Evolutionary conservation across 1,140 invertebrate genomes (phyloP).

Genomic region (Zophobas morio): DNA sequence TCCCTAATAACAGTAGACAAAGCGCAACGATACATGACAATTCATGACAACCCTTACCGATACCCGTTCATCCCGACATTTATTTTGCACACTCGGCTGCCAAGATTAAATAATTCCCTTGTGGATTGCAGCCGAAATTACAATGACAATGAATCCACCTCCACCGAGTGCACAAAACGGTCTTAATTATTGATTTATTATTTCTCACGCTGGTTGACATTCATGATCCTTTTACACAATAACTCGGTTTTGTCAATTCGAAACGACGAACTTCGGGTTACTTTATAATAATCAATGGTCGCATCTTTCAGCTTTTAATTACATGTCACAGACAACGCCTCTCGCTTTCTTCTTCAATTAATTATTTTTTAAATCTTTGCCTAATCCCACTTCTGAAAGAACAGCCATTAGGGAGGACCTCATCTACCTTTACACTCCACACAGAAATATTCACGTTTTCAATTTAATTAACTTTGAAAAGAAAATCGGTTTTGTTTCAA

Average conservation of each 20-base stretch:
- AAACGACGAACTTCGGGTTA: slow-evolving; percentile 19
- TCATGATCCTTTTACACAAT: slow-evolving; percentile 28
- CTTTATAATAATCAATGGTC: slow-evolving; percentile 21
- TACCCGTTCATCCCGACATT: slow-evolving; percentile 5
- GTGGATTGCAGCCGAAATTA: slow-evolving; percentile 21
- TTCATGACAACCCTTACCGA: slow-evolving; percentile 9
- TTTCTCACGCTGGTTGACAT: slow-evolving; percentile 17
- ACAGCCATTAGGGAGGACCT: background rate
- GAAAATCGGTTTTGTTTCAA: too few species aligned
- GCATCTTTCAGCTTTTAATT: slow-evolving; percentile 27
- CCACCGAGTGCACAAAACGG: slow-evolving; percentile 18
- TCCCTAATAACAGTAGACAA: slow-evolving; percentile 23
- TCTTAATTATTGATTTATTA: slow-evolving; percentile 38
- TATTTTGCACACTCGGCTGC: slow-evolving; percentile 18
- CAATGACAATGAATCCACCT: slow-evolving; percentile 21
- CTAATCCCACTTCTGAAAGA: slow-evolving; percentile 3
- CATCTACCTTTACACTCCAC: too few species aligned
- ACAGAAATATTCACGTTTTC: too few species aligned
- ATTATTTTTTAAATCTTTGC: slow-evolving; percentile 22
- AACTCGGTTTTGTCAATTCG: slow-evolving; percentile 21
- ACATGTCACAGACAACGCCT: slow-evolving; percentile 16
- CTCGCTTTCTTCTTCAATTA: slow-evolving; percentile 22
- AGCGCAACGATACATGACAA: slow-evolving; percentile 10
- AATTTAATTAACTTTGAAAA: too few species aligned
- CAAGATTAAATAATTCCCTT: slow-evolving; percentile 18